phyloP scores from a whole-genome alignment of 2,113 vertebrate species.

The Connochaetes taurinus region DNA sequence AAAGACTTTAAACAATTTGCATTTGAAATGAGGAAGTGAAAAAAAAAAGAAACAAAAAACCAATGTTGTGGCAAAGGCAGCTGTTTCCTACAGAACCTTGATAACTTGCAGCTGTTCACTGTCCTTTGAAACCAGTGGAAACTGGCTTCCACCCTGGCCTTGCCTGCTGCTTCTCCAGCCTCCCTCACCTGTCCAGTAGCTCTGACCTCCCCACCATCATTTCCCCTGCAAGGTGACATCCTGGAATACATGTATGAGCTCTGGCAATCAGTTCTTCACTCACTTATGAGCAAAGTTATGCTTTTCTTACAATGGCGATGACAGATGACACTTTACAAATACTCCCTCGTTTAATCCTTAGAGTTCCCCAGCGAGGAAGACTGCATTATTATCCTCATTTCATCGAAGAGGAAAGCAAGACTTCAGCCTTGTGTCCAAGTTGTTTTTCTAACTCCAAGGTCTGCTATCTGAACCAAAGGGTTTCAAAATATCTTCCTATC shows the following conservation, averaged over 20 bases:
- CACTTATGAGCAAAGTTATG: background rate
- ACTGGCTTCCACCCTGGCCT: background rate
- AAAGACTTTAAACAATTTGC: background rate
- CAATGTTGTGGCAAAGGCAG: background rate
- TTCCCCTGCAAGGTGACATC: background rate
- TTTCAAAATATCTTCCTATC: background rate
- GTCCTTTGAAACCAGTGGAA: background rate
- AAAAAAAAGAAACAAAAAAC: background rate
- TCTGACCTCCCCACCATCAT: background rate
- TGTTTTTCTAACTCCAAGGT: background rate
- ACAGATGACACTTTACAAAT: background rate
- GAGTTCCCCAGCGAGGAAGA: background rate
- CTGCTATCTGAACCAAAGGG: background rate
- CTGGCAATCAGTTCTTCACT: background rate
- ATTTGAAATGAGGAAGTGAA: slow-evolving; percentile 15
- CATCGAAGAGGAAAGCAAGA: background rate
- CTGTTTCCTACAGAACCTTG: slow-evolving; percentile 1
- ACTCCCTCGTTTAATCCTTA: background rate
- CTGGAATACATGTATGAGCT: background rate
- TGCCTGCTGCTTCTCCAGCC: background rate
- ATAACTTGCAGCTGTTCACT: background rate
- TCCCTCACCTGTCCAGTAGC: rapidly evolving
- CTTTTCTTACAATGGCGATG: background rate
- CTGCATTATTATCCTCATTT: background rate
- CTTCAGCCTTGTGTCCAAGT: background rate